Percentiles rank a stretch among this genome's conserved stretches.
These are phyloP conservation scores for Apeira syringaria DNA, from an alignment of 2,888 invertebrate genomes.

Conservation along the genomic window DNA sequence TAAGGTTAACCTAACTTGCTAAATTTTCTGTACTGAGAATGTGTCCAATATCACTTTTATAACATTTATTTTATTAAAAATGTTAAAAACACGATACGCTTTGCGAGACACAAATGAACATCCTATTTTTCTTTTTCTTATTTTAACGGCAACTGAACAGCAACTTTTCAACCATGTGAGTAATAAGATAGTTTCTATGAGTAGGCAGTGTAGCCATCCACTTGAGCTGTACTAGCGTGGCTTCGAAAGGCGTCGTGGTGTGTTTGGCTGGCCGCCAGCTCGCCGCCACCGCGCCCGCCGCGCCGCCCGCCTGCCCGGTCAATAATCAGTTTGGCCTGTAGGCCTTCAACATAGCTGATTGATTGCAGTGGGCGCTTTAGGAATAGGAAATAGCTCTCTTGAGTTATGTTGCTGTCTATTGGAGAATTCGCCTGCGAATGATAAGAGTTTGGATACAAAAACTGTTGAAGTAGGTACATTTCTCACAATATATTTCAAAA, in stretches of 20 bases:
- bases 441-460: neutral
- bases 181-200: neutral
- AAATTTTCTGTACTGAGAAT: neutral
- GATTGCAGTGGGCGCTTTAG: slow-evolving; percentile 11
- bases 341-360: slow-evolving; percentile 7
- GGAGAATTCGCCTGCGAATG: neutral
- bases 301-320: slow-evolving; percentile 26
- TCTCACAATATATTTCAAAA: no score
- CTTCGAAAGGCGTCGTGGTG: slow-evolving; percentile 17
- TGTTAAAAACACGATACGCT: no score
- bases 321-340: slow-evolving; percentile 25
- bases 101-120: no score
- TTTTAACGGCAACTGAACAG: neutral
- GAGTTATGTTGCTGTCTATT: slow-evolving; percentile 4
- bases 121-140: no score
- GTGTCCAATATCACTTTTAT: neutral
- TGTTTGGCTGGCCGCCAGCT: slow-evolving; percentile 26
- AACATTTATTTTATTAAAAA: neutral
- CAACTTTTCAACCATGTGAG: slow-evolving; percentile 3
- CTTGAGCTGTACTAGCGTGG: slow-evolving; percentile 8
- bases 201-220: slow-evolving; percentile 1
- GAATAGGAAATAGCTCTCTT: slow-evolving; percentile 12
- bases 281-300: no score
- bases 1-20: no score
- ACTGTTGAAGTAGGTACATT: no score